Evolutionary conservation across 2,888 invertebrate genomes (phyloP).

Genomic region (Philonicus albiceps): DNA sequence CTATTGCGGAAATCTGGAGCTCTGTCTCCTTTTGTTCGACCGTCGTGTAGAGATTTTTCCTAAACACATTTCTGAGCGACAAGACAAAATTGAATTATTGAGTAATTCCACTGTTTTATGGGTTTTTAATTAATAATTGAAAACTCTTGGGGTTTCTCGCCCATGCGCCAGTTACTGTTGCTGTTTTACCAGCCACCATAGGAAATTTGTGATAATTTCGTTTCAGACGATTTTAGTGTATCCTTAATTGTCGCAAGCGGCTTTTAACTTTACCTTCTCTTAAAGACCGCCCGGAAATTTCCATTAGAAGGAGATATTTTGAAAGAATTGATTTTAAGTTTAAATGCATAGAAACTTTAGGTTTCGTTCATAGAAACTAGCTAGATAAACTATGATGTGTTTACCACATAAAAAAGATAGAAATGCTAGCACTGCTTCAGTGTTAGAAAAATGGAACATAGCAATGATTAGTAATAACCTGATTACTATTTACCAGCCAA

Average conservation of each 20-base stretch:
- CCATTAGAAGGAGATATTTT: not conserved
- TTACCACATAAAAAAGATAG: too few species aligned
- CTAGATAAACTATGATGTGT: too few species aligned
- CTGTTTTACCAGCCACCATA: not conserved
- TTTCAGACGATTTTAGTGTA: not conserved
- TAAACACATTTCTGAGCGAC: not conserved
- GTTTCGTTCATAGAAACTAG: not conserved
- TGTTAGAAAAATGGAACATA: too few species aligned
- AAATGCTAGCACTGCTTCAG: too few species aligned
- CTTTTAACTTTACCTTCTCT: not conserved
- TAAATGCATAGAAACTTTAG: not conserved
- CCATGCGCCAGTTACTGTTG: not conserved
- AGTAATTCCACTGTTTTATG: constrained; percentile 23
- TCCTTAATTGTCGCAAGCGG: not conserved
- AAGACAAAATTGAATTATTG: constrained; percentile 15
- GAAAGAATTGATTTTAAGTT: not conserved
- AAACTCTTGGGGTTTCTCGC: not conserved
- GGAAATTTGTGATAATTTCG: constrained; percentile 14
- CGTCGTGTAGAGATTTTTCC: not conserved
- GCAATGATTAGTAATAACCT: too few species aligned
- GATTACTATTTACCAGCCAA: too few species aligned
- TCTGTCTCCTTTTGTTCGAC: not conserved
- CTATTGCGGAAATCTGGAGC: not conserved
- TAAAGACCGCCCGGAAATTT: not conserved
- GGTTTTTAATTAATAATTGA: constrained; percentile 29